These are phyloP conservation scores for Lamellibrachia satsuma DNA, from an alignment of 2,888 invertebrate species.

Conservation along the genomic window DNA sequence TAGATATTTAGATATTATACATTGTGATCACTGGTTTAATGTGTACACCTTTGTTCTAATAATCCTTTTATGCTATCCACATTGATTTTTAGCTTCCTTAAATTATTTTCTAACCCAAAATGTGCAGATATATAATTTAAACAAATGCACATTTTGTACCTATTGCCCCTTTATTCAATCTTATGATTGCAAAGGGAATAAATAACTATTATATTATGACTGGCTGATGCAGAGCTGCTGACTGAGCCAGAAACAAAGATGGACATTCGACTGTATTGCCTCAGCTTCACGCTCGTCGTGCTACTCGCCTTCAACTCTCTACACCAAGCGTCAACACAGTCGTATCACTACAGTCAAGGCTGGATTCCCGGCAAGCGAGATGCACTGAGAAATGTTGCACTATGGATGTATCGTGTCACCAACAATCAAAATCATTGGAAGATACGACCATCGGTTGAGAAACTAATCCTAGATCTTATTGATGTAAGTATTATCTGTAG, in stretches of 20 bases:
- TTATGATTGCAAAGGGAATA: too few relatives aligned
- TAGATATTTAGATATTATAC: too few relatives aligned
- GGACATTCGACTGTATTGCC: not conserved
- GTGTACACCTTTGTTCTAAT: too few relatives aligned
- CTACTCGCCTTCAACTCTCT: not conserved
- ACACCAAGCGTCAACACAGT: constrained; percentile 19
- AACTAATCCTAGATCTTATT: not conserved
- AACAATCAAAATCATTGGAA: not conserved
- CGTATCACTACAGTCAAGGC: constrained; percentile 24
- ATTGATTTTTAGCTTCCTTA: too few relatives aligned
- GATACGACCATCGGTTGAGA: not conserved
- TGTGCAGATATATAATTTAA: too few relatives aligned
- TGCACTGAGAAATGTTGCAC: not conserved
- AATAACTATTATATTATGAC: not conserved
- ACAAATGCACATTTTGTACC: too few relatives aligned
- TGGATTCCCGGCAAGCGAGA: constrained; percentile 23
- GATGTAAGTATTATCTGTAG: not conserved
- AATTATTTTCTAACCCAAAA: too few relatives aligned
- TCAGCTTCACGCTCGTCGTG: not conserved
- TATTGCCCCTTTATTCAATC: too few relatives aligned
- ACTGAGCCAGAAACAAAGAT: not conserved
- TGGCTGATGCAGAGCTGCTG: not conserved
- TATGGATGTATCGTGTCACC: not conserved
- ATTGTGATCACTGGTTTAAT: too few relatives aligned
- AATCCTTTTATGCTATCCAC: too few relatives aligned